phyloP scores from a whole-genome alignment of 2,113 vertebrate genomes.

The Nothoprocta pentlandii region DNA sequence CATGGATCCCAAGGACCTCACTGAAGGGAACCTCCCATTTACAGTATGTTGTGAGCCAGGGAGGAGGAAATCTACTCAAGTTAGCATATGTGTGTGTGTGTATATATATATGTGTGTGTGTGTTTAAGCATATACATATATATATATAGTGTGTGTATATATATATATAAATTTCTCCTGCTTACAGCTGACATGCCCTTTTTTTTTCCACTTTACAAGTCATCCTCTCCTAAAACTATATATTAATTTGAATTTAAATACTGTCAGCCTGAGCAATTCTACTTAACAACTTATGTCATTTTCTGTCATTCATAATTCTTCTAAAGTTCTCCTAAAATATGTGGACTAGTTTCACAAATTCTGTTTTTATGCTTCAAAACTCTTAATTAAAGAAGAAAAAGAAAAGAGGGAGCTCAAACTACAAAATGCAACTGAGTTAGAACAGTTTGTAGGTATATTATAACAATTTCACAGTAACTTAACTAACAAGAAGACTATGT shows the following conservation, averaged over 20 bases:
- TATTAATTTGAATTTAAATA: not conserved
- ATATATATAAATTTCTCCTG: not conserved
- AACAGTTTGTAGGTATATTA: not conserved
- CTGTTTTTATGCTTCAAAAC: slow-evolving; percentile 1
- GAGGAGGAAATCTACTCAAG: not conserved
- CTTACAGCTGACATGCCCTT: not conserved
- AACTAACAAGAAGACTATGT: not conserved
- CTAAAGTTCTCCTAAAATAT: not conserved
- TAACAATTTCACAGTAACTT: not conserved
- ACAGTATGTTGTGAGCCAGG: not conserved
- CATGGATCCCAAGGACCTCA: not conserved
- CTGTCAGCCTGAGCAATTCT: not conserved
- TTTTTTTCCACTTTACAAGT: not conserved
- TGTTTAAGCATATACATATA: not conserved
- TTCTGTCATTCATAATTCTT: not conserved
- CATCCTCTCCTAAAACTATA: not conserved
- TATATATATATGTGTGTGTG: not conserved
- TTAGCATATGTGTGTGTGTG: not conserved
- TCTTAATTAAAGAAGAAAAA: not conserved
- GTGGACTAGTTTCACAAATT: not conserved
- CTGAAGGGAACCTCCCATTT: not conserved
- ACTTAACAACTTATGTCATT: not conserved
- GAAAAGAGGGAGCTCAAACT: not conserved
- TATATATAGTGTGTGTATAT: not conserved
- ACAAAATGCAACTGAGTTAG: not conserved